Conservation (phyloP, 2,797 vertebrate species). For the Merluccius polli region DNA sequence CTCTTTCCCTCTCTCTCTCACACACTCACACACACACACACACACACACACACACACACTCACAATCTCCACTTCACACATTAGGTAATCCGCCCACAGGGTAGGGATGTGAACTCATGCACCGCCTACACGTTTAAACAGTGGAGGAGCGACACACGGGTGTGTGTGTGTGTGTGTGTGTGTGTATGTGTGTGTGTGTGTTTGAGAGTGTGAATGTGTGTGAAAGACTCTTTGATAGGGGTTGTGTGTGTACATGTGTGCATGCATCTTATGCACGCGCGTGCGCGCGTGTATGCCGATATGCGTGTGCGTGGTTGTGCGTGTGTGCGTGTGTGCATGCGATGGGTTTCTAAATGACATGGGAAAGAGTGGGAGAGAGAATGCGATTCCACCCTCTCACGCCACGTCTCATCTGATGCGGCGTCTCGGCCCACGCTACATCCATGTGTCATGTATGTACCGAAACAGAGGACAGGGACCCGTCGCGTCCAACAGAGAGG, state of each 20-base stretch:
- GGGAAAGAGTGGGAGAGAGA: too few species aligned
- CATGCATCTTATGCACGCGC: neutral
- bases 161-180: neutral
- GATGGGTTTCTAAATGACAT: too few species aligned
- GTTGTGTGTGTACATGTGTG: neutral
- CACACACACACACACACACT: too few species aligned
- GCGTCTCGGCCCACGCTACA: too few species aligned
- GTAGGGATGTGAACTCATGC: constrained; percentile 33
- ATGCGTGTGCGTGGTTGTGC: neutral
- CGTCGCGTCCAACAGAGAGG: too few species aligned
- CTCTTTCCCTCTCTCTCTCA: too few species aligned
- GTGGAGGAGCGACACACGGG: neutral
- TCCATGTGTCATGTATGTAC: too few species aligned
- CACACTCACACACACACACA: neutral
- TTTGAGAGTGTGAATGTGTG: neutral
- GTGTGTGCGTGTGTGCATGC: neutral
- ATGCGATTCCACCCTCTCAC: too few species aligned
- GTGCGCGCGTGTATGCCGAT: neutral
- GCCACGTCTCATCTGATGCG: too few species aligned
- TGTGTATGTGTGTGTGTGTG: neutral
- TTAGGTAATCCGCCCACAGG: constrained; percentile 44
- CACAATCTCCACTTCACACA: constrained; percentile 39
- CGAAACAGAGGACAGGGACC: too few species aligned
- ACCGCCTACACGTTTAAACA: constrained; percentile 42
- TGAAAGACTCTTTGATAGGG: neutral